Conservation (phyloP, 1,140 invertebrate species). For the Drosophila quadrilineata region DNA sequence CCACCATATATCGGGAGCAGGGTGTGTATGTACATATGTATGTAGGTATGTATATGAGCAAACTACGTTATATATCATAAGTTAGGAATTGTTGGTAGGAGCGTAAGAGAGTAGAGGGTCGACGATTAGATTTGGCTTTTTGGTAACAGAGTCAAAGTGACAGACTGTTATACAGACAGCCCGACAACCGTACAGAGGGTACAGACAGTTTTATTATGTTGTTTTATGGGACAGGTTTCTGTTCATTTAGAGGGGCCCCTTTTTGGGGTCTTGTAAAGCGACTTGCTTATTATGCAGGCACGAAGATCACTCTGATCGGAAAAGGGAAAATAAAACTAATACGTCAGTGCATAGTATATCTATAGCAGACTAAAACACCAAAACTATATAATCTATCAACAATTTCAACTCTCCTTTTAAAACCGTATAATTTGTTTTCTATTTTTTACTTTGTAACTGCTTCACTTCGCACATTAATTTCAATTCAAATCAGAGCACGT, state of each 20-base stretch:
- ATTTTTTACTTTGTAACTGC: background rate
- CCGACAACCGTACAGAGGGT: too few species aligned
- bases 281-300: slow-evolving; percentile 54
- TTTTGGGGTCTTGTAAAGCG: slow-evolving; percentile 32
- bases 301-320: slow-evolving; percentile 21
- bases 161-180: slow-evolving; percentile 21
- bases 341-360: background rate
- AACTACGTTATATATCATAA: slow-evolving; percentile 26
- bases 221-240: slow-evolving; percentile 59
- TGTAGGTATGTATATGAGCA: background rate
- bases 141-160: slow-evolving; percentile 31
- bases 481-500: slow-evolving; percentile 57
- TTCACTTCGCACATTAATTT: slow-evolving; percentile 33
- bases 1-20: slow-evolving; percentile 9
- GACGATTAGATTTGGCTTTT: slow-evolving; percentile 63
- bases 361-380: background rate
- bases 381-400: background rate
- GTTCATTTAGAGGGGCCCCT: slow-evolving; percentile 20
- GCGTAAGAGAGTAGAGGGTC: slow-evolving; percentile 15
- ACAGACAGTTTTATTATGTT: slow-evolving; percentile 63
- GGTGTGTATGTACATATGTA: slow-evolving; percentile 12
- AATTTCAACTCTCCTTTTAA: slow-evolving; percentile 8
- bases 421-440: slow-evolving; percentile 18
- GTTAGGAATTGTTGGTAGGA: slow-evolving; percentile 18
- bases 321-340: slow-evolving; percentile 29